Evolutionary conservation across 2,113 vertebrate species (phyloP).

Genomic region (Bujurquina vittata): DNA sequence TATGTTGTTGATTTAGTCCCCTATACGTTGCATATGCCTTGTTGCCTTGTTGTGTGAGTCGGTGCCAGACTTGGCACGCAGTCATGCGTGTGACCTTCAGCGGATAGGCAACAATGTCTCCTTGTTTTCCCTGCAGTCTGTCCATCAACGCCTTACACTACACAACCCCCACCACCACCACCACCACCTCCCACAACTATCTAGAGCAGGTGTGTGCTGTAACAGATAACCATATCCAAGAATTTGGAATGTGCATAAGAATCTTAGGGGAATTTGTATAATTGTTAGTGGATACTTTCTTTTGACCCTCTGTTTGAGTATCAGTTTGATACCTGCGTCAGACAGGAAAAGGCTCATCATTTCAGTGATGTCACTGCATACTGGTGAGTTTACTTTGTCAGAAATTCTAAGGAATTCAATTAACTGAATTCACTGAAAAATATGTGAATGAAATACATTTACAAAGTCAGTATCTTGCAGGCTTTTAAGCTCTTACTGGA

Average conservation of each 20-base stretch:
- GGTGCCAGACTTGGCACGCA: constrained; percentile 78
- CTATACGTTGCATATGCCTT: constrained; percentile 69
- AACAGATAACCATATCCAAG: constrained; percentile 53
- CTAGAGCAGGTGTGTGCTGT: constrained; percentile 76
- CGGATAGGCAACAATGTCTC: constrained; percentile 82
- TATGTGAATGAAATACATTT: constrained; percentile 2
- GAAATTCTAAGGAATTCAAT: background rate
- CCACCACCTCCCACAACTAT: background rate
- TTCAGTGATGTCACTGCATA: background rate
- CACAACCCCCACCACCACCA: constrained; percentile 14
- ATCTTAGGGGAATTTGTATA: constrained; percentile 25
- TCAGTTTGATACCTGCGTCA: constrained; percentile 4
- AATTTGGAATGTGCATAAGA: constrained; percentile 55
- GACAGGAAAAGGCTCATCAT: background rate
- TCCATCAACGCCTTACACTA: constrained; percentile 74
- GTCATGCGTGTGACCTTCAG: constrained; percentile 79
- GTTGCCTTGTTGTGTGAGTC: constrained; percentile 70
- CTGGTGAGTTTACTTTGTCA: background rate
- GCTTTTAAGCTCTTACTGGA: background rate
- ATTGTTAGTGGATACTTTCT: background rate
- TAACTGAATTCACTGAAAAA: background rate
- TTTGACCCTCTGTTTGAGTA: background rate
- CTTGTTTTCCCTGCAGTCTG: constrained; percentile 80
- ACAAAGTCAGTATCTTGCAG: constrained; percentile 2
- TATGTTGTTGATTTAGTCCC: constrained; percentile 43